phyloP scores from a whole-genome alignment of 2,888 invertebrate species.

The Dendrolimus houi region DNA sequence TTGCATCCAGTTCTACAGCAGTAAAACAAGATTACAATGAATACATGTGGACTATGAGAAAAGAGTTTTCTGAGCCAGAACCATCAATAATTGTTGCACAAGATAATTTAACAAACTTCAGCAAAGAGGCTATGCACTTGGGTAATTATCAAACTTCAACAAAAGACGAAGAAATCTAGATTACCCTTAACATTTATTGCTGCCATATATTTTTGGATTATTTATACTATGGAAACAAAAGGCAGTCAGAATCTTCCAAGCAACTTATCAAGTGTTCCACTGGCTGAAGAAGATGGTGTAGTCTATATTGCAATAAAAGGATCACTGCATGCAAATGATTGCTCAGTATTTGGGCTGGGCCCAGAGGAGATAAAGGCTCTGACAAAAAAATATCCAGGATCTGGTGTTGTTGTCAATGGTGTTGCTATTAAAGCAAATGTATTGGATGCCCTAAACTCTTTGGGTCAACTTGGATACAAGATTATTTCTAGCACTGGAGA shows the following conservation, averaged over 20 bases:
- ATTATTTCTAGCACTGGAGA: constrained; percentile 88
- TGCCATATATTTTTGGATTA: constrained; percentile 9
- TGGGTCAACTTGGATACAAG: constrained; percentile 86
- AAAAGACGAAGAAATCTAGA: constrained; percentile 67
- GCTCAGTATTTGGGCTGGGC: constrained; percentile 85
- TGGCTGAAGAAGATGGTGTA: constrained; percentile 73
- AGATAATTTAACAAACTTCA: constrained; percentile 78
- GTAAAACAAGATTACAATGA: constrained; percentile 93
- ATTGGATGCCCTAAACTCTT: constrained; percentile 82
- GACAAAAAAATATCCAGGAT: constrained; percentile 80
- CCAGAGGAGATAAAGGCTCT: constrained; percentile 82
- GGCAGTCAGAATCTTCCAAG: constrained; percentile 42
- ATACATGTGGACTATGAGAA: constrained; percentile 96
- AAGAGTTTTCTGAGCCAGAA: constrained; percentile 90
- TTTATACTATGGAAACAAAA: constrained; percentile 55
- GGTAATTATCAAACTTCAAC: constrained; percentile 54
- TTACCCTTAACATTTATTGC: constrained; percentile 12
- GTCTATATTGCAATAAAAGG: constrained; percentile 88
- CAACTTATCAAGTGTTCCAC: constrained; percentile 36
- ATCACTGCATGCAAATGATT: constrained; percentile 84
- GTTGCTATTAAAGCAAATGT: constrained; percentile 82
- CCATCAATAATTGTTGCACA: constrained; percentile 79
- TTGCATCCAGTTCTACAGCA: constrained; percentile 89
- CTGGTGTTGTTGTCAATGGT: constrained; percentile 82
- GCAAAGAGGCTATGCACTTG: constrained; percentile 74